Percentiles rank a stretch among this genome's conserved stretches.
Evolutionary conservation across 2,797 vertebrate species (phyloP).

Genomic region (Sebastes vulpes): DNA sequence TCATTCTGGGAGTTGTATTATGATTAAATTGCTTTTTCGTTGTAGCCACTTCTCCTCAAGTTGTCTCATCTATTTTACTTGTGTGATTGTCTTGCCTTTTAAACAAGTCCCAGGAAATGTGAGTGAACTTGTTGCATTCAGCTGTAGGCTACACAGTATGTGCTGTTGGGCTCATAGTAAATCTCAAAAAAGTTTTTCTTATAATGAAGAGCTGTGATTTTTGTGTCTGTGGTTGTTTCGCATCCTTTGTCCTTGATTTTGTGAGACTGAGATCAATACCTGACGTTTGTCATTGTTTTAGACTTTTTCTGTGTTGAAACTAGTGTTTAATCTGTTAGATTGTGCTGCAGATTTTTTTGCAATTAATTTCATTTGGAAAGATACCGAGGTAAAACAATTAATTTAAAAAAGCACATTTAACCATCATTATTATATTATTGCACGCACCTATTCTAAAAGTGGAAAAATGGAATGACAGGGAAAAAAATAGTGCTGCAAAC

Average conservation of each 20-base stretch:
- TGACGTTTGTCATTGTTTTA: not conserved
- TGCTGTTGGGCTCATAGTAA: not conserved
- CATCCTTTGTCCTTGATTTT: not conserved
- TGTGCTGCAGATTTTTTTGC: not conserved
- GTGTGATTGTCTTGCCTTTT: not conserved
- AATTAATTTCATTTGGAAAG: not conserved
- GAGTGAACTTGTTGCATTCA: not conserved
- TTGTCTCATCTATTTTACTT: constrained; percentile 9
- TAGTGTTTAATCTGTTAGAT: not conserved
- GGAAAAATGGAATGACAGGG: not conserved
- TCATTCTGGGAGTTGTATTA: not conserved
- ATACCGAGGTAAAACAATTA: not conserved
- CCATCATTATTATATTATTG: not conserved
- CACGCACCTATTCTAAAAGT: not conserved
- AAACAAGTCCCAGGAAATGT: constrained; percentile 3
- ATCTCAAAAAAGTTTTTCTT: not conserved
- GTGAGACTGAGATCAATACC: not conserved
- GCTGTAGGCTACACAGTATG: not conserved
- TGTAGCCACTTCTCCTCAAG: not conserved
- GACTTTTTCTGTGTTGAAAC: not conserved
- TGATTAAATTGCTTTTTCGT: not conserved
- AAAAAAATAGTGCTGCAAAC: not conserved
- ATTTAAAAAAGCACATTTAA: not conserved
- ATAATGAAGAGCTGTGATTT: not conserved
- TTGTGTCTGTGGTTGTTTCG: not conserved